These are phyloP conservation scores for Vidua chalybeata DNA, from an alignment of 2,113 vertebrate species.

Conservation along the genomic window DNA sequence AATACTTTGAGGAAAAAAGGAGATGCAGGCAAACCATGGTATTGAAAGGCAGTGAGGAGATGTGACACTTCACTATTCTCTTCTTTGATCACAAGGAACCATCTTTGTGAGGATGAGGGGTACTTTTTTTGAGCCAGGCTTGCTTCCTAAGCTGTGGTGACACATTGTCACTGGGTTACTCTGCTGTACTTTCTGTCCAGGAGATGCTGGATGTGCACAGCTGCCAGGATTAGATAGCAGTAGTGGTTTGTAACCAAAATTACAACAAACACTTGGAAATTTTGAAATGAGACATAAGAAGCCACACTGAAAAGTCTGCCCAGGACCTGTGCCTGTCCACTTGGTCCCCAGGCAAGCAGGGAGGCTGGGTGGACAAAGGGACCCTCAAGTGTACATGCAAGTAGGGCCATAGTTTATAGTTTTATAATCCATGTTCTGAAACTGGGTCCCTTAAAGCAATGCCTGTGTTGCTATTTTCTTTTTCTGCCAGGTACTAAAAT, in stretches of 20 bases:
- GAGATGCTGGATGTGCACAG: background rate
- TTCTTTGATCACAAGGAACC: background rate
- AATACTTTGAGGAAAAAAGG: background rate
- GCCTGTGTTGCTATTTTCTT: background rate
- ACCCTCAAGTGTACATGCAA: rapidly evolving
- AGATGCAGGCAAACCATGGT: background rate
- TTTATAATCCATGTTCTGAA: background rate
- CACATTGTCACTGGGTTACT: background rate
- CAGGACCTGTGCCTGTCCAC: background rate
- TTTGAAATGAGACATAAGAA: background rate
- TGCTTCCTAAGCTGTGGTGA: background rate
- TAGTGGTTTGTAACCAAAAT: background rate
- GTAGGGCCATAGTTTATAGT: background rate
- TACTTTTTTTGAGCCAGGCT: background rate
- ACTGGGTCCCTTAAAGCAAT: background rate
- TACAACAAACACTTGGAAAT: background rate
- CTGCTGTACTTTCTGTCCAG: background rate
- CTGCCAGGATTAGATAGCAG: background rate
- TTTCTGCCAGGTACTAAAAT: background rate
- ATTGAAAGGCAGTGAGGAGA: background rate
- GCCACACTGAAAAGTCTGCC: background rate
- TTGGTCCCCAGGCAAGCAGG: background rate
- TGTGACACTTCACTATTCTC: background rate
- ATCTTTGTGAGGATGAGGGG: background rate
- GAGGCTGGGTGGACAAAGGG: background rate